phyloP scores from a whole-genome alignment of 2,113 vertebrate species.

The Gadus chalcogrammus region DNA sequence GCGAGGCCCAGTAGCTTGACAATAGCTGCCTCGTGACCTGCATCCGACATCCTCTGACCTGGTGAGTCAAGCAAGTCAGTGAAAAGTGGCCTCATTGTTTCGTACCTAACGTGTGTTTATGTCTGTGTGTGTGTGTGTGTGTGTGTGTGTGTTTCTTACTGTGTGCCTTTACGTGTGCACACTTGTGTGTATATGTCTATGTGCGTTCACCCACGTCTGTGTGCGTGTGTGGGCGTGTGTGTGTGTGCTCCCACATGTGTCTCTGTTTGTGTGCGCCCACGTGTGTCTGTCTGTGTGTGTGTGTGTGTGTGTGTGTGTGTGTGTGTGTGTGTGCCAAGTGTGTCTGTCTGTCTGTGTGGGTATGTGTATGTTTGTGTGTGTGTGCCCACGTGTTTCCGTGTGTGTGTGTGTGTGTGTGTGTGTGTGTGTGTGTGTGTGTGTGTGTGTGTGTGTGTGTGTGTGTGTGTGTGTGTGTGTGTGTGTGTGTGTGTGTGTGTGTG shows the following conservation, averaged over 20 bases:
- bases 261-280: background rate
- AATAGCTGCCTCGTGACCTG: background rate
- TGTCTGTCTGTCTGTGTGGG: too few relatives aligned
- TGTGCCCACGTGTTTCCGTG: too few relatives aligned
- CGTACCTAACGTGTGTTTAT: background rate
- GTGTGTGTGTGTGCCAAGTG: too few relatives aligned
- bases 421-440: background rate
- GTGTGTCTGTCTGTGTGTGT: background rate
- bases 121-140: too few relatives aligned
- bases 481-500: background rate
- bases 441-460: background rate
- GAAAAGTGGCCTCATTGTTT: constrained; percentile 46
- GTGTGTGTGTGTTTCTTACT: background rate
- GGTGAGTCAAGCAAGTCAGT: constrained; percentile 35
- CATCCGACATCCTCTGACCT: constrained; percentile 29
- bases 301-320: too few relatives aligned
- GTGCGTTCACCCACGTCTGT: background rate
- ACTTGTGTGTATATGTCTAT: background rate
- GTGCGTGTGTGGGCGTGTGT: too few relatives aligned
- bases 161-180: background rate
- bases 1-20: constrained; percentile 15
- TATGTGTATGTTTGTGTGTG: too few relatives aligned
- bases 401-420: background rate
- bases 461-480: background rate
- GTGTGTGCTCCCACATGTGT: too few relatives aligned